phyloP scores from a whole-genome alignment of 2,888 invertebrate genomes.

The Laspeyria flexula region DNA sequence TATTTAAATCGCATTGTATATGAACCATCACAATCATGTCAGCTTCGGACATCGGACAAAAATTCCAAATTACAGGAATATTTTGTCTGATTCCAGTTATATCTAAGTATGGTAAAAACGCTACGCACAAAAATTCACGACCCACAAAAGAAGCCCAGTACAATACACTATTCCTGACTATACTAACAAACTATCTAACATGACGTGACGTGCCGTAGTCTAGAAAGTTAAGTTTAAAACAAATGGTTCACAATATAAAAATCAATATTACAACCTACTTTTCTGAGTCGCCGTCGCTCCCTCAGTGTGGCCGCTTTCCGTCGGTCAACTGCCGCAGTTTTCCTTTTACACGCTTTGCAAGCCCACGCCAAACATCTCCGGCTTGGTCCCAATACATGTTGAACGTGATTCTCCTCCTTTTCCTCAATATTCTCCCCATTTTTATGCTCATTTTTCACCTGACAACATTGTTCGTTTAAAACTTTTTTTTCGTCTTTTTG shows the following conservation, averaged over 20 bases:
- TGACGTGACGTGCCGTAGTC: too few species aligned
- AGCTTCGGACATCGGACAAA: too few species aligned
- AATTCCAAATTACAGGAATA: too few species aligned
- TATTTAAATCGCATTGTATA: too few species aligned
- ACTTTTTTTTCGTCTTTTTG: slow-evolving; percentile 60
- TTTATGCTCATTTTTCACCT: slow-evolving; percentile 69
- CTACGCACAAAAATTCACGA: too few species aligned
- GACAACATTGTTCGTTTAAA: slow-evolving; percentile 59
- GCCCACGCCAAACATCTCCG: slow-evolving; percentile 97
- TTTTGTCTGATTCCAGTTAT: too few species aligned
- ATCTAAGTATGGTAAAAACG: too few species aligned
- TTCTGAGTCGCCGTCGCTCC: slow-evolving; percentile 95
- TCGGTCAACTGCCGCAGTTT: slow-evolving; percentile 97
- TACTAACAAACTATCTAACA: too few species aligned
- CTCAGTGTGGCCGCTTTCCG: slow-evolving; percentile 98
- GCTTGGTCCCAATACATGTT: slow-evolving; percentile 84
- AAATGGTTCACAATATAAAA: background rate
- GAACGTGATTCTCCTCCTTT: slow-evolving; percentile 72
- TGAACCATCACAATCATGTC: too few species aligned
- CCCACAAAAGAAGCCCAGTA: too few species aligned
- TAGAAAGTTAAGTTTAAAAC: background rate
- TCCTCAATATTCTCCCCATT: slow-evolving; percentile 48
- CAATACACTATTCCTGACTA: too few species aligned
- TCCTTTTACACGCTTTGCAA: slow-evolving; percentile 98
- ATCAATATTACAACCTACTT: slow-evolving; percentile 86